phyloP scores from a whole-genome alignment of 2,797 vertebrate species.

The Pseudochromis fuscus region DNA sequence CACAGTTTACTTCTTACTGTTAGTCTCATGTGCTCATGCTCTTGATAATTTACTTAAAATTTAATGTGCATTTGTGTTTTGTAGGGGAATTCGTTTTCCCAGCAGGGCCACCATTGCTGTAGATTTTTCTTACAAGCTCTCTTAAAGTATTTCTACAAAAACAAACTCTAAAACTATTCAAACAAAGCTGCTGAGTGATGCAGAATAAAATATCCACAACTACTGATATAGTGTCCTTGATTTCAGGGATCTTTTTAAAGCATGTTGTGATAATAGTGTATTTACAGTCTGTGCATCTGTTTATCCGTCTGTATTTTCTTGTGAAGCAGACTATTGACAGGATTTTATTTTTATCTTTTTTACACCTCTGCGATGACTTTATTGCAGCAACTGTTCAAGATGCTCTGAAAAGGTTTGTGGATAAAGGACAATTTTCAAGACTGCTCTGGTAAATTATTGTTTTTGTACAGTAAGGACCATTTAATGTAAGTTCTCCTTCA shows the following conservation, averaged over 20 bases:
- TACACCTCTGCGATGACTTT: neutral
- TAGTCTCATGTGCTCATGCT: neutral
- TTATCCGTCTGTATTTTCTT: neutral
- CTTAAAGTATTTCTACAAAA: neutral
- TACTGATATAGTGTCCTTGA: conserved; percentile 27
- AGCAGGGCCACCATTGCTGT: neutral
- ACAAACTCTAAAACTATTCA: neutral
- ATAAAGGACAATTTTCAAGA: neutral
- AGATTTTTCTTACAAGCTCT: neutral
- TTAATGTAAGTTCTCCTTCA: neutral
- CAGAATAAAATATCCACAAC: conserved; percentile 17
- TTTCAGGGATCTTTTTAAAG: neutral
- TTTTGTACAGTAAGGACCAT: conserved; percentile 1
- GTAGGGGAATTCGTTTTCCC: neutral
- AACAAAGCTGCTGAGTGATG: conserved; percentile 14
- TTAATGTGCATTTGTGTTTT: neutral
- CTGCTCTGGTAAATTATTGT: neutral
- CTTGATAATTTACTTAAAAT: neutral
- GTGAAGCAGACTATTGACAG: neutral
- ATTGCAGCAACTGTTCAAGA: neutral
- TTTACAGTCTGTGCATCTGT: neutral
- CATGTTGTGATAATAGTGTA: neutral
- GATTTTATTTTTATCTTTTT: neutral
- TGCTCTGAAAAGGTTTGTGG: neutral
- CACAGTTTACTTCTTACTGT: neutral